Evolutionary conservation across 2,888 invertebrate species (phyloP).

Genomic region (Megalurothrips usitatus): DNA sequence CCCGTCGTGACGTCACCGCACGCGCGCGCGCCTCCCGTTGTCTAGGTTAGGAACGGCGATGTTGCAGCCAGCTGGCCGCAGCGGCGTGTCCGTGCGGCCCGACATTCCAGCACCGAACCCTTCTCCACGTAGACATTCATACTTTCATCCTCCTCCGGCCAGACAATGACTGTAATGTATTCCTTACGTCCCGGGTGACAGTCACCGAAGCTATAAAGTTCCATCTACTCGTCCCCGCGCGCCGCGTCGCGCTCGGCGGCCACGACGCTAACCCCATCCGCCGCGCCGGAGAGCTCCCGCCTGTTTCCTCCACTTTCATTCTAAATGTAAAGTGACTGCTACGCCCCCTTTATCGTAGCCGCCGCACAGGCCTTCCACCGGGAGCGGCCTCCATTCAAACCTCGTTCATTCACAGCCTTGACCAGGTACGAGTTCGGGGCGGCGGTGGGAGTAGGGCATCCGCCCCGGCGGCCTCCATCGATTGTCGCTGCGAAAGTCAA

Average conservation of each 20-base stretch:
- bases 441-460: too few species aligned
- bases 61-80: neutral
- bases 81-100: neutral
- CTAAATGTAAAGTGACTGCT: constrained; percentile 24
- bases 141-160: neutral
- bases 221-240: neutral
- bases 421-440: too few species aligned
- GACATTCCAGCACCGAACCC: neutral
- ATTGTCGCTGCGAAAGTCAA: too few species aligned
- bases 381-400: neutral
- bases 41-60: too few species aligned
- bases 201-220: constrained; percentile 15
- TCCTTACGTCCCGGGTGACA: constrained; percentile 14
- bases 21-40: too few species aligned
- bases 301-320: constrained; percentile 22
- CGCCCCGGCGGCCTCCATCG: too few species aligned
- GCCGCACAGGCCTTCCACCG: neutral
- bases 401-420: neutral
- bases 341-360: neutral
- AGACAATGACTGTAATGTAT: constrained; percentile 22
- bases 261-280: neutral
- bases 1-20: too few species aligned
- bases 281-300: too few species aligned
- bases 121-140: constrained; percentile 10
- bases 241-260: too few species aligned